Conservation (phyloP, 2,888 invertebrate species). For the Tiphia femorata region DNA sequence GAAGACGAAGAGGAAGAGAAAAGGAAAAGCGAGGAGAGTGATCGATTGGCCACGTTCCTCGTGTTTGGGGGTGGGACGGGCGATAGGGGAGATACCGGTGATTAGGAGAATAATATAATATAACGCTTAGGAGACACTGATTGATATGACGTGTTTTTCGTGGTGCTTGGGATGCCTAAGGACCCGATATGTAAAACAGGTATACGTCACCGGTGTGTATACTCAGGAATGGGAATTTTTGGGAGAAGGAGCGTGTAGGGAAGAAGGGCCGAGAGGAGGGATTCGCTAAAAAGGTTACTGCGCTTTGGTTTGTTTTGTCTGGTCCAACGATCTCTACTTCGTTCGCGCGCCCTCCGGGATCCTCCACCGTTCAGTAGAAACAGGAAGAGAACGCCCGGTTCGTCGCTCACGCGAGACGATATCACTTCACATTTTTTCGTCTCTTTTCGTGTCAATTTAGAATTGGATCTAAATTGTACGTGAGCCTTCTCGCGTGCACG, state of each 20-base stretch:
- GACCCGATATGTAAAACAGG: slow-evolving; percentile 67
- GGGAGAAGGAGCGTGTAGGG: not conserved
- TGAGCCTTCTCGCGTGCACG: too few species aligned
- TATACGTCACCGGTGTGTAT: slow-evolving; percentile 63
- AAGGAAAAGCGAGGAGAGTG: not conserved
- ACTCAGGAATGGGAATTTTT: slow-evolving; percentile 55
- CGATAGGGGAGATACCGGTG: not conserved
- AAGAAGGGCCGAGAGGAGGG: slow-evolving; percentile 15
- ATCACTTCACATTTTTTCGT: not conserved
- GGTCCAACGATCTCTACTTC: slow-evolving; percentile 10
- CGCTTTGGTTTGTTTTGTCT: slow-evolving; percentile 55
- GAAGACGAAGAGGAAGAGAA: slow-evolving; percentile 3
- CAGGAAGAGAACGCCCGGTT: too few species aligned
- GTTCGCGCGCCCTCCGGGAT: too few species aligned
- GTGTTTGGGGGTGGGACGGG: not conserved
- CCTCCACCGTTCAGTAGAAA: too few species aligned
- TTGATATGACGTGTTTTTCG: slow-evolving; percentile 66
- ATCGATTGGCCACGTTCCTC: slow-evolving; percentile 5
- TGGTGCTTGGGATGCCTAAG: slow-evolving; percentile 59
- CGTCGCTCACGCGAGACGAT: too few species aligned
- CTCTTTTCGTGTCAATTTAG: not conserved
- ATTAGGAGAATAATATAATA: slow-evolving; percentile 19
- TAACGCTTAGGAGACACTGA: slow-evolving; percentile 59
- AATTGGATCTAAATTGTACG: too few species aligned
- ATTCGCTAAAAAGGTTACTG: slow-evolving; percentile 60